Evolutionary conservation across 2,797 vertebrate species (phyloP).

Genomic region (Fratercula arctica): DNA sequence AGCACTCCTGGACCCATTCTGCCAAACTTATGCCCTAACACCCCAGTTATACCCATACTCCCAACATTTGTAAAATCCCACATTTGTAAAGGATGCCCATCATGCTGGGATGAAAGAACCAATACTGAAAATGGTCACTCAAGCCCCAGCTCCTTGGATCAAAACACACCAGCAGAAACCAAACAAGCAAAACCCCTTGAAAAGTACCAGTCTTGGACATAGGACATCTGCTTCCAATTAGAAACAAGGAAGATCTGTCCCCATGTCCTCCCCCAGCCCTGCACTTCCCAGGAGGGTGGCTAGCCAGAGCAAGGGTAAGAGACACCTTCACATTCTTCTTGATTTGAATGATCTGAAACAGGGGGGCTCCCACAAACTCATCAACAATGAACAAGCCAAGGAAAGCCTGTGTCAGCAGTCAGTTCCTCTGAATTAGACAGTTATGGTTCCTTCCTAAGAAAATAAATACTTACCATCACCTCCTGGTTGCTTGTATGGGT

Average conservation of each 20-base stretch:
- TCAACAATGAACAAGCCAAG: not conserved
- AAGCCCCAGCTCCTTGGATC: not conserved
- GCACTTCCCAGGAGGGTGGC: not conserved
- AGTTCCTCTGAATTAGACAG: not conserved
- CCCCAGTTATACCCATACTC: not conserved
- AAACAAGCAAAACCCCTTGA: not conserved
- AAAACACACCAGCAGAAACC: not conserved
- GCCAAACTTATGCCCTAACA: not conserved
- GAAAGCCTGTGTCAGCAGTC: not conserved
- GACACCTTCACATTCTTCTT: not conserved
- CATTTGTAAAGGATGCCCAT: not conserved
- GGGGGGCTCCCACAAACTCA: not conserved
- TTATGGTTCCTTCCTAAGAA: not conserved
- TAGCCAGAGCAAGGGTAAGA: not conserved
- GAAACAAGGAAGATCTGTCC: not conserved
- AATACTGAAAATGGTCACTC: not conserved
- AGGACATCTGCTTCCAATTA: not conserved
- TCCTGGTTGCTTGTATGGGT: slow-evolving; percentile 89
- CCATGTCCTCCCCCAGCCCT: not conserved
- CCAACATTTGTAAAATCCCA: not conserved
- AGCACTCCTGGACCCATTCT: not conserved
- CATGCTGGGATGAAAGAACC: not conserved
- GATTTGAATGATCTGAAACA: not conserved
- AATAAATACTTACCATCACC: slow-evolving; percentile 79
- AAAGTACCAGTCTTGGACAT: not conserved